Conservation (phyloP, 2,888 invertebrate genomes). For the Kuschelorhynchus macadamiae region DNA sequence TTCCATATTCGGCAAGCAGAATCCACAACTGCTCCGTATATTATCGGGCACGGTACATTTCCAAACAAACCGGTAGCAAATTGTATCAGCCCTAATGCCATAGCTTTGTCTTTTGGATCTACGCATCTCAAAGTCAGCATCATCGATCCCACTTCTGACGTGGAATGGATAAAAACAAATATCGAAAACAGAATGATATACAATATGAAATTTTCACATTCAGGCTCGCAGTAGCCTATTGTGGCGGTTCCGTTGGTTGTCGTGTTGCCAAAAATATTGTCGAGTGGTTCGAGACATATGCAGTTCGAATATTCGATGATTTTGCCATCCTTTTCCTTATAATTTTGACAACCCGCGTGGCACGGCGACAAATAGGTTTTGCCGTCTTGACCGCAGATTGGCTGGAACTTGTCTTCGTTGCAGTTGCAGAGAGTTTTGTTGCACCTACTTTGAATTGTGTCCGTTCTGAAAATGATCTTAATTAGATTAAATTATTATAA, state of each 20-base stretch:
- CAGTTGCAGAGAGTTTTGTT: slow-evolving; percentile 79
- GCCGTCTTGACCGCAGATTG: slow-evolving; percentile 87
- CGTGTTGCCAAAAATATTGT: slow-evolving; percentile 38
- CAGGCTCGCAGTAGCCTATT: slow-evolving; percentile 84
- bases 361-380: slow-evolving; percentile 91
- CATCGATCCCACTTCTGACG: slow-evolving; percentile 93
- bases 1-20: slow-evolving; percentile 92
- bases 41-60: slow-evolving; percentile 94
- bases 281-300: slow-evolving; percentile 67
- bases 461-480: slow-evolving; percentile 57
- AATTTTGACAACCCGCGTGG: slow-evolving; percentile 86
- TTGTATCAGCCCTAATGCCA: slow-evolving; percentile 94
- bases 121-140: slow-evolving; percentile 91
- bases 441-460: slow-evolving; percentile 73
- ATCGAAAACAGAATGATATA: slow-evolving; percentile 88
- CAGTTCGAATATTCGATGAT: slow-evolving; percentile 72
- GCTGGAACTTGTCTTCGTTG: slow-evolving; percentile 82
- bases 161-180: slow-evolving; percentile 93
- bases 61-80: slow-evolving; percentile 94
- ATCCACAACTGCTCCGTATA: slow-evolving; percentile 93
- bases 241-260: slow-evolving; percentile 72
- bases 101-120: slow-evolving; percentile 92
- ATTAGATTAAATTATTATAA: too few relatives aligned
- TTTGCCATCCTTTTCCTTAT: slow-evolving; percentile 74
- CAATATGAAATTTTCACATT: slow-evolving; percentile 84